Evolutionary conservation across 2,113 vertebrate genomes (phyloP).

Genomic region (Pachyramphus minor): DNA sequence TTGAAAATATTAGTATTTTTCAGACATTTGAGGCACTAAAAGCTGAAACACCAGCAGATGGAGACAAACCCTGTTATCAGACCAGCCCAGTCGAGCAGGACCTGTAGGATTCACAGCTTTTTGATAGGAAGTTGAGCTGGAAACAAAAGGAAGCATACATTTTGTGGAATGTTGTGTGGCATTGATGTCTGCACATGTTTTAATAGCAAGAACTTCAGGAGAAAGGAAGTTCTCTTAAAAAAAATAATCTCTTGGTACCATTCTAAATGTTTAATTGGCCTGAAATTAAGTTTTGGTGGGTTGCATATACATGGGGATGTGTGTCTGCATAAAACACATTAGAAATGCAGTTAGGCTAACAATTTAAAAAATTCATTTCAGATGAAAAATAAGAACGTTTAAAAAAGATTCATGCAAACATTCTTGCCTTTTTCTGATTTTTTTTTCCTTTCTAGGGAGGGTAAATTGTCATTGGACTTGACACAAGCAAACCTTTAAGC

Average conservation of each 20-base stretch:
- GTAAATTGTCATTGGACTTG: neutral
- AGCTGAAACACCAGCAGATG: conserved; percentile 47
- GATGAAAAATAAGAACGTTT: neutral
- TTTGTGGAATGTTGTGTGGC: neutral
- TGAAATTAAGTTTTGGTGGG: neutral
- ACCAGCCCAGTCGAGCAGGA: neutral
- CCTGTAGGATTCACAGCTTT: neutral
- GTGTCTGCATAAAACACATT: neutral
- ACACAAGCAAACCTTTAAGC: neutral
- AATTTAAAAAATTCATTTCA: neutral
- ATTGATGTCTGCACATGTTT: neutral
- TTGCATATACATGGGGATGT: neutral
- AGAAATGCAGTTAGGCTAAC: neutral
- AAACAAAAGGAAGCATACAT: neutral
- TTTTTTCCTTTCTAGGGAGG: neutral
- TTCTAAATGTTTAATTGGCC: neutral
- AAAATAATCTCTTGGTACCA: neutral
- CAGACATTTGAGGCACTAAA: neutral
- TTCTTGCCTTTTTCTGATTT: neutral
- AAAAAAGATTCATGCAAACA: neutral
- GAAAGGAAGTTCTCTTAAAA: neutral
- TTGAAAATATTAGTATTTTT: neutral
- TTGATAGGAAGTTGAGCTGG: neutral
- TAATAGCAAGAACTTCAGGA: neutral
- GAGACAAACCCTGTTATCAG: conserved; percentile 58